Conservation (phyloP, 2,888 invertebrate species). For the Zelleria hepariella region DNA sequence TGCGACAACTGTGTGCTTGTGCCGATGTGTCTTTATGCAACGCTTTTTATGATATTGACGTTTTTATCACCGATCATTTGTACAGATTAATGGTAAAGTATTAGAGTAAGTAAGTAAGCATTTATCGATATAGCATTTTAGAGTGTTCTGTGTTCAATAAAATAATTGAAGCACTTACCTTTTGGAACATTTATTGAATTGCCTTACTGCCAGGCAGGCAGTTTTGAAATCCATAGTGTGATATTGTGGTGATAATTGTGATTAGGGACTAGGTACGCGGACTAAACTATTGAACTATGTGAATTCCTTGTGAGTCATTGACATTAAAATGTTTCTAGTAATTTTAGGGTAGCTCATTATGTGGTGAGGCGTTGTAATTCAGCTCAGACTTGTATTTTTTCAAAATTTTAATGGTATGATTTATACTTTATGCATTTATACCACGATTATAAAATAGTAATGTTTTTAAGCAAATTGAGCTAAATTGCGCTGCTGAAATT, state of each 20-base stretch:
- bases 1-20: not conserved
- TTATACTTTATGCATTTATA: too few relatives aligned
- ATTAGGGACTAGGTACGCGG: not conserved
- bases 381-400: too few relatives aligned
- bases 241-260: not conserved
- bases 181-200: not conserved
- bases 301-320: not conserved
- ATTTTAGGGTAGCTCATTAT: too few relatives aligned
- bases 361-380: too few relatives aligned
- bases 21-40: not conserved
- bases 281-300: not conserved
- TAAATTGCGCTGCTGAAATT: too few relatives aligned
- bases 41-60: constrained; percentile 1
- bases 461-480: too few relatives aligned
- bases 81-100: constrained; percentile 1
- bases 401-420: too few relatives aligned
- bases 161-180: not conserved
- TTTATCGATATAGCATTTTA: not conserved
- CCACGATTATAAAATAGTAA: too few relatives aligned
- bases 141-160: not conserved
- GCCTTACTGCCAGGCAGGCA: not conserved
- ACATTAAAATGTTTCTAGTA: not conserved
- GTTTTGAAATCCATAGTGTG: not conserved
- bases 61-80: not conserved
- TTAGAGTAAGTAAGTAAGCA: not conserved